Evolutionary conservation across 2,888 invertebrate genomes (phyloP), one percentile per base, ranked within the genome.

Genomic region (Heteromyza rotundicornis): DNA sequence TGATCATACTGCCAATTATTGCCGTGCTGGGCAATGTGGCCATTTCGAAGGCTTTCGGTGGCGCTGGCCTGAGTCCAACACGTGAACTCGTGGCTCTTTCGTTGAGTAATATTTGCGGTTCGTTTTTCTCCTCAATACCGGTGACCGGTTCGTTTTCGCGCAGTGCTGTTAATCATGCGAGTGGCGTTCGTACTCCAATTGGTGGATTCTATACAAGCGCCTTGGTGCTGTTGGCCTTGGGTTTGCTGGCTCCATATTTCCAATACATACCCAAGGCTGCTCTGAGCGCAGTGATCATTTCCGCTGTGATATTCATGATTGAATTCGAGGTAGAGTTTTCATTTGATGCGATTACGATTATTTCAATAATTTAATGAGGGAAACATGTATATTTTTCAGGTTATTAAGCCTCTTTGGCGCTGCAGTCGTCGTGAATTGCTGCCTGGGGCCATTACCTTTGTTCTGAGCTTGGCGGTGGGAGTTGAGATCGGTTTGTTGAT

Each of bases 271-370:
- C 95, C 0, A 94, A 94, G 84, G 92, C 94, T 1, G 91, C 95
- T 0, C 84, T 97, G 17, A 94, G 95, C 35, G 94, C 95, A 2
- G 95, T 97, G 51, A 96, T 97, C 64, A 96, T 97, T 68, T 92
- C 94, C 79, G 96, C 97, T 69, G 96, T 97, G 65, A 90, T 96
- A 80, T 94, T 94, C 83, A 95, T 95, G 95, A 94, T 95, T 75
- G 95, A 95, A 82, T 94, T 93, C 80, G 92, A 93, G 85, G 88
- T 87, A 73, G 76, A 60, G 12, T 10, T 47, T 50, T 32, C 2
- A 3, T 24, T 44, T 44, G 16, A 10, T 23, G 20, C n/a, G 8
- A 24, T 57, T 40, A n/a, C 32, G 7, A n/a, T n/a, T n/a, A n/a
- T n/a, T 14, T 35, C 14, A 10, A 35, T 35, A n/a, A n/a, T n/a